phyloP scores from a whole-genome alignment of 2,113 vertebrate genomes.

The Platysteira castanea region DNA sequence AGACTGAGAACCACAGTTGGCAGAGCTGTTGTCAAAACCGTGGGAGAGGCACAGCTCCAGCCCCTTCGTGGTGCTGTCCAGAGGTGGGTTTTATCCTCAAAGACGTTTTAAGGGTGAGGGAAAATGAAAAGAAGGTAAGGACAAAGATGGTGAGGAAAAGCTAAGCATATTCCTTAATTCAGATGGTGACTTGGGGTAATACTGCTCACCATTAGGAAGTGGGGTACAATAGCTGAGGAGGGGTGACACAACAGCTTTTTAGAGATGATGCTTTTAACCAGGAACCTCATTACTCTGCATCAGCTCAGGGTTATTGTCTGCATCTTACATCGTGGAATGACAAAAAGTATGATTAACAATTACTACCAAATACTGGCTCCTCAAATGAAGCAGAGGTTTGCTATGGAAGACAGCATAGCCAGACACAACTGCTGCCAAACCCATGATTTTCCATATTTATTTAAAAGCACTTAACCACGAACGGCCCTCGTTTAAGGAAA shows the following conservation, averaged over 20 bases:
- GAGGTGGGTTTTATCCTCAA: not conserved
- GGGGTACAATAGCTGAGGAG: not conserved
- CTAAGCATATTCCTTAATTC: not conserved
- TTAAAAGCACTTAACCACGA: conserved; percentile 39
- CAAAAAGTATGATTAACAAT: conserved; percentile 21
- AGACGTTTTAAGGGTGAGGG: not conserved
- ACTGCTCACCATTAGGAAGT: not conserved
- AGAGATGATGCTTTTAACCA: not conserved
- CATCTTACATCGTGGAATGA: not conserved
- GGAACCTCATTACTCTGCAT: not conserved
- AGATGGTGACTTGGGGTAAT: not conserved
- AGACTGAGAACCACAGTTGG: not conserved
- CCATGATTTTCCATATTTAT: conserved; percentile 4
- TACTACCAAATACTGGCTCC: not conserved
- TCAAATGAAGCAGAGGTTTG: conserved; percentile 32
- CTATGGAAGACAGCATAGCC: conserved; percentile 11
- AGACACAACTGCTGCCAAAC: not conserved
- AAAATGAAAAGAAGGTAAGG: not conserved
- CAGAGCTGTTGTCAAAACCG: not conserved
- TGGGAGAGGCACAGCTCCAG: not conserved
- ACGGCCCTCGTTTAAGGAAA: not conserved
- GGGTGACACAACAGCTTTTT: not conserved
- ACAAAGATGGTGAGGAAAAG: not conserved
- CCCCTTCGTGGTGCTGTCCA: not conserved
- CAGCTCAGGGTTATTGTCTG: not conserved